Conservation (phyloP, 2,113 vertebrate species). For the Seriola quinqueradiata region DNA sequence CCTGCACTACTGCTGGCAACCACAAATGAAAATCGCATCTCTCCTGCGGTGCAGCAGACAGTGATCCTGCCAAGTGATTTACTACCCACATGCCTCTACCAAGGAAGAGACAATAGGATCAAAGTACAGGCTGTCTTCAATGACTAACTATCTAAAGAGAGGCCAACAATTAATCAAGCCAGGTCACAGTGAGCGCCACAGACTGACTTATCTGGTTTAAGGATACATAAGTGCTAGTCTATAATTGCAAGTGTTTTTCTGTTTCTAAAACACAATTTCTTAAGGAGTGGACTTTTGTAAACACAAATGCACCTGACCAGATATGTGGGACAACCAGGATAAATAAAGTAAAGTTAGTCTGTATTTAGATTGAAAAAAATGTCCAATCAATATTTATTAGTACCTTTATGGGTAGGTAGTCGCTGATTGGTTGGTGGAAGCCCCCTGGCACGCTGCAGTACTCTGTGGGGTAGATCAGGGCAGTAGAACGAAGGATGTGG, state of each 20-base stretch:
- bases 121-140: slow-evolving; percentile 17
- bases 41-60: not conserved
- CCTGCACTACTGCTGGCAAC: slow-evolving; percentile 2
- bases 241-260: not conserved
- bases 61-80: slow-evolving; percentile 48
- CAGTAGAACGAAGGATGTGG: slow-evolving; percentile 94
- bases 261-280: slow-evolving; percentile 4
- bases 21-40: slow-evolving; percentile 6
- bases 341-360: not conserved
- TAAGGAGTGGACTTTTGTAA: not conserved
- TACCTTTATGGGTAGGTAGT: slow-evolving; percentile 98
- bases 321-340: not conserved
- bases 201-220: slow-evolving; percentile 12
- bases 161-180: slow-evolving; percentile 24
- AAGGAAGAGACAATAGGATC: slow-evolving; percentile 55
- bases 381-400: not conserved
- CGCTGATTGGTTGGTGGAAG: slow-evolving; percentile 90
- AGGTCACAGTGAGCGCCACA: slow-evolving; percentile 11
- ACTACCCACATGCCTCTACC: slow-evolving; percentile 10
- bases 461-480: slow-evolving; percentile 96
- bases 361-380: not conserved
- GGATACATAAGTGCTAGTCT: not conserved
- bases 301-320: not conserved
- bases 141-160: slow-evolving; percentile 29
- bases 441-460: slow-evolving; percentile 98